These are phyloP conservation scores for Antedon mediterranea DNA, from an alignment of 53 echinoderm and acorn worm genomes.

Conservation along the genomic window DNA sequence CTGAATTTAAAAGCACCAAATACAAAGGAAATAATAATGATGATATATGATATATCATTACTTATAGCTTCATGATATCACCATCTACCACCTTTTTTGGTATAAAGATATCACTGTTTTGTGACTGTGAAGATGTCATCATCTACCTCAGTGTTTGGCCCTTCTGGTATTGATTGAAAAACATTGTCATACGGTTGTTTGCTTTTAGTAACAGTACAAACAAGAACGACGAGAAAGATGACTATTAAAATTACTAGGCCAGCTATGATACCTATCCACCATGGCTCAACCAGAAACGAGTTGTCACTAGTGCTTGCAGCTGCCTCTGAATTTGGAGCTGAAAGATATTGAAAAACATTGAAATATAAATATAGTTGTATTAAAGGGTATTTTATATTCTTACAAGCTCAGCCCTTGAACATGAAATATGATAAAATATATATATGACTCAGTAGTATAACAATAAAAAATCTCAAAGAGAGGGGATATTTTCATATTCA, in stretches of 20 bases:
- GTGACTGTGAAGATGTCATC: neutral
- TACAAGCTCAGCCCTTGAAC: too few species aligned
- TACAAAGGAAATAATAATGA: neutral
- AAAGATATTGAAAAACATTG: neutral
- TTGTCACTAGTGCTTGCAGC: constrained; percentile 16
- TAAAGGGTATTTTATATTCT: too few species aligned
- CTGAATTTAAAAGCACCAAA: neutral
- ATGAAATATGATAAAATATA: too few species aligned
- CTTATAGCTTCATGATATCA: too few species aligned
- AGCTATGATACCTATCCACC: constrained; percentile 84
- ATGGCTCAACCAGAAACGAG: constrained; percentile 40
- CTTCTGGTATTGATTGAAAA: neutral
- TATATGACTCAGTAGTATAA: too few species aligned
- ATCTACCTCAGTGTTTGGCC: neutral
- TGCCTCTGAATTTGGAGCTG: constrained; percentile 1
- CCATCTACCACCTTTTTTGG: too few species aligned
- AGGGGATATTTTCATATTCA: too few species aligned
- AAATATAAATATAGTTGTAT: neutral
- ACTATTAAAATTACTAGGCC: constrained; percentile 48
- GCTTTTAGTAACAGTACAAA: constrained; percentile 33
- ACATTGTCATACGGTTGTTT: constrained; percentile 6
- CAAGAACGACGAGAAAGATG: constrained; percentile 46
- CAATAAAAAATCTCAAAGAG: too few species aligned
- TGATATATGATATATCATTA: too few species aligned
- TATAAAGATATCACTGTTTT: neutral